Evolutionary conservation across 1,140 invertebrate genomes (phyloP).

Genomic region (Drosophila setifemur): DNA sequence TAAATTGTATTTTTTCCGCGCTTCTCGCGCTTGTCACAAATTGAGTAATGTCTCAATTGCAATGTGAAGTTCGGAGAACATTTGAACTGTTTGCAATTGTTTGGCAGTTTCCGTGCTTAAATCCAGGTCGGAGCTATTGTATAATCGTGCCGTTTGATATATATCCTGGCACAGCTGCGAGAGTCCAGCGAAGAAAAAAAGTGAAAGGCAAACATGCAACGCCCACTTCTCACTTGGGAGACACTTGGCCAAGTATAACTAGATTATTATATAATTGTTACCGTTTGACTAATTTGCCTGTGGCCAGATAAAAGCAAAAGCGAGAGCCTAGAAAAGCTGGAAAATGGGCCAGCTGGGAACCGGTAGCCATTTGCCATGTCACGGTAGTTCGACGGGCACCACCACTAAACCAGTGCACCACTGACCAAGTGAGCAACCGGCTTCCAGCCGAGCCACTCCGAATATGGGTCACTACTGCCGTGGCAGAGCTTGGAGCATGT

Average conservation of each 20-base stretch:
- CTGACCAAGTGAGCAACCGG: slow-evolving; percentile 67
- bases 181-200: slow-evolving; percentile 33
- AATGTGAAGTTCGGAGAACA: slow-evolving; percentile 11
- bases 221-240: slow-evolving; percentile 63
- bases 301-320: slow-evolving; percentile 30
- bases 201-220: slow-evolving; percentile 76
- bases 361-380: slow-evolving; percentile 50
- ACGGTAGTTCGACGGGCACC: slow-evolving; percentile 21
- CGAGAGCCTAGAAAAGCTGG: slow-evolving; percentile 11
- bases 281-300: slow-evolving; percentile 71
- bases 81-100: slow-evolving; percentile 51
- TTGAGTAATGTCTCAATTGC: slow-evolving; percentile 79
- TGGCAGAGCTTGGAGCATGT: slow-evolving; percentile 37
- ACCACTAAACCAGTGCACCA: slow-evolving; percentile 27
- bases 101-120: slow-evolving; percentile 18
- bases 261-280: slow-evolving; percentile 72
- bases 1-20: slow-evolving; percentile 2
- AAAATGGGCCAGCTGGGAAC: slow-evolving; percentile 30
- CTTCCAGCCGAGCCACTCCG: slow-evolving; percentile 18
- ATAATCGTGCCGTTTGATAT: slow-evolving; percentile 54
- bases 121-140: slow-evolving; percentile 42
- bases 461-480: slow-evolving; percentile 54
- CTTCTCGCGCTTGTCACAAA: slow-evolving; percentile 71
- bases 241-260: slow-evolving; percentile 45
- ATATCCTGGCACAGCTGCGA: slow-evolving; percentile 57